Evolutionary conservation across 2,888 invertebrate species (phyloP), one percentile per base, ranked within the genome.

Genomic region (Stenolophus ochropezus): DNA sequence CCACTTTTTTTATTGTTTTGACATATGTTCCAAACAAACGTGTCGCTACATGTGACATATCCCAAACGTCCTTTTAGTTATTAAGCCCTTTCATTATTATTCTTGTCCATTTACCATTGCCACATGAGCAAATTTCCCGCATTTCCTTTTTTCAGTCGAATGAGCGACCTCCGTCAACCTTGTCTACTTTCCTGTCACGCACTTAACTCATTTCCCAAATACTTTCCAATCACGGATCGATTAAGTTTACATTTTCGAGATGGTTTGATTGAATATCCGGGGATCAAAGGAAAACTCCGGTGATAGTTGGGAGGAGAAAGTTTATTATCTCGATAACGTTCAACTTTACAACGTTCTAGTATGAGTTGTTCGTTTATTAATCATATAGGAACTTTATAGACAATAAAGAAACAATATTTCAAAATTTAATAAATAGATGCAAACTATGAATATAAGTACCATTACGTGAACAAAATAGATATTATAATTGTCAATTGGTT

Each of bases 211-310:
- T 69, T 69, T 42, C 65, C 42, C 16, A 33, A 69, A 69, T 33
- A 33, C 65, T 69, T 69, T 69, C 65, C 65, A 69, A 42, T 69
- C 65, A 42, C 65, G 8, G 11, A 33, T 69, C 27, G 33, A 69
- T 69, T 16, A 69, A 69, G 33, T 69, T 69, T 33, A 69, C 65
- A 69, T 33, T 69, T 69, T 33, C 11, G 11, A 27, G 18, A 69
- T 69, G 33, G 65, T 69, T 69, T 69, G 65, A 69, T 69, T 69
- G 16, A 69, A 69, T 69, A 69, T 69, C 21, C 1, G 4, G 33
- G 8, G 65, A 42, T 69, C 42, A 33, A 69, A 69, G 65, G 16
- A 69, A 69, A 33, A 33, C 65, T 18, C 33, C 4, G 0, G 0
- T 18, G 42, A 69, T 69, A 69, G 33, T 69, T 69, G 14, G 33